These are phyloP conservation scores for Trematomus loennbergii DNA, from an alignment of 2,113 vertebrate species.

Conservation along the genomic window DNA sequence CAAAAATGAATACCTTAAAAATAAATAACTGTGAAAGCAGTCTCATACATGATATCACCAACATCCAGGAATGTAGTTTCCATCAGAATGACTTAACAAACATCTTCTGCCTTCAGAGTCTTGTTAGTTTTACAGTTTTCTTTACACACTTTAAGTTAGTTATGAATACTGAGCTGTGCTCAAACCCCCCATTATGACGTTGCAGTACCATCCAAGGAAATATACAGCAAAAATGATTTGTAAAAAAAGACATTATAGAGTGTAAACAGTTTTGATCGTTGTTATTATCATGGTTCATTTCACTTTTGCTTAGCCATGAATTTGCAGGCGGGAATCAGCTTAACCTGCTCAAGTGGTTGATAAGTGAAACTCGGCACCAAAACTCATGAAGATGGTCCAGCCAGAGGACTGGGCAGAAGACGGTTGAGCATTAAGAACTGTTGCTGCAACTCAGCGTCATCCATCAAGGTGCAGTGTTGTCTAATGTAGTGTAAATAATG, in stretches of 20 bases:
- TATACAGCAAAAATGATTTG: background rate
- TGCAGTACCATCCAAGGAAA: too few relatives aligned
- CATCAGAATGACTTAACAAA: background rate
- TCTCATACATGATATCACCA: too few relatives aligned
- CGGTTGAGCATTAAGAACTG: background rate
- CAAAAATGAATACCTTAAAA: too few relatives aligned
- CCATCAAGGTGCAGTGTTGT: background rate
- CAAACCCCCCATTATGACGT: background rate
- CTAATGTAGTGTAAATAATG: background rate
- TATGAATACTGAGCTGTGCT: background rate
- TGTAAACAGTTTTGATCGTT: background rate
- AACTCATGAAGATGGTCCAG: background rate
- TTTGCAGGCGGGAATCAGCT: background rate
- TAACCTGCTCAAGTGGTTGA: background rate
- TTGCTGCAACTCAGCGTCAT: background rate
- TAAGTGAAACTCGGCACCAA: background rate
- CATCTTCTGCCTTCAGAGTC: background rate
- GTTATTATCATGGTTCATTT: background rate
- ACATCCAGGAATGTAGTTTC: too few relatives aligned
- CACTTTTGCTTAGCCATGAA: background rate
- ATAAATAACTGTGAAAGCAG: too few relatives aligned
- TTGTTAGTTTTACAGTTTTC: background rate
- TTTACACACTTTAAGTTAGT: background rate
- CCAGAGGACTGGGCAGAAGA: background rate
- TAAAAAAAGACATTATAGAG: background rate